phyloP scores from a whole-genome alignment of 2,888 invertebrate genomes.

The Asteroscopus sphinx region DNA sequence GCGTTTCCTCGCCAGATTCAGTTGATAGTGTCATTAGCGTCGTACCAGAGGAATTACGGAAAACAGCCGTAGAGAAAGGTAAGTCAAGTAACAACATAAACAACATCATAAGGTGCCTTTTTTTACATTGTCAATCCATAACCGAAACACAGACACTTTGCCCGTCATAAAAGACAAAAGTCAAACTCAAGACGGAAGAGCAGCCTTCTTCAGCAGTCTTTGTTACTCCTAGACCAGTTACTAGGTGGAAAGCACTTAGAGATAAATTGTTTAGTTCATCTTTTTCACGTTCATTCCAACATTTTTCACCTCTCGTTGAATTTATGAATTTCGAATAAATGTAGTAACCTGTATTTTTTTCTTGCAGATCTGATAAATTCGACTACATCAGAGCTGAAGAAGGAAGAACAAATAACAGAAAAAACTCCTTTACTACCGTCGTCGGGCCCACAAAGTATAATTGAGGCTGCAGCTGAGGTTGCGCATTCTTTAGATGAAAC shows the following conservation, averaged over 20 bases:
- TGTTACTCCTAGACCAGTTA: too few relatives aligned
- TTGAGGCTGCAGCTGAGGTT: constrained; percentile 92
- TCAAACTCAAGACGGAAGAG: too few relatives aligned
- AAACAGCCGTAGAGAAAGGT: constrained; percentile 85
- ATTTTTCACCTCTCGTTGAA: background rate
- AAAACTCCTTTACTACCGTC: constrained; percentile 67
- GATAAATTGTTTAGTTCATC: too few relatives aligned
- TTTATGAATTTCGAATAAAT: background rate
- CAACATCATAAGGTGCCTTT: background rate
- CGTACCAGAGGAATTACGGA: constrained; percentile 90
- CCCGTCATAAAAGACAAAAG: too few relatives aligned
- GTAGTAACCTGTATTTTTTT: constrained; percentile 19
- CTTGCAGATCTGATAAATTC: constrained; percentile 74
- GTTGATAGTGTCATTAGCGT: constrained; percentile 96
- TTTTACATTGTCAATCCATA: too few relatives aligned
- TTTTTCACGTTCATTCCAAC: too few relatives aligned
- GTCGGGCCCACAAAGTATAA: constrained; percentile 82
- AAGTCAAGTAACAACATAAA: constrained; percentile 17
- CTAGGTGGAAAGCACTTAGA: too few relatives aligned
- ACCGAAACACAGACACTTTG: too few relatives aligned
- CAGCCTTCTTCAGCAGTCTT: too few relatives aligned
- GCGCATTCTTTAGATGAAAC: constrained; percentile 92
- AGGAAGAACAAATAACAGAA: constrained; percentile 67
- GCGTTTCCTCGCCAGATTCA: constrained; percentile 96
- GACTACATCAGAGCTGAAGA: constrained; percentile 65